phyloP scores from a whole-genome alignment of 2,113 vertebrate genomes.

The Limanda limanda region DNA sequence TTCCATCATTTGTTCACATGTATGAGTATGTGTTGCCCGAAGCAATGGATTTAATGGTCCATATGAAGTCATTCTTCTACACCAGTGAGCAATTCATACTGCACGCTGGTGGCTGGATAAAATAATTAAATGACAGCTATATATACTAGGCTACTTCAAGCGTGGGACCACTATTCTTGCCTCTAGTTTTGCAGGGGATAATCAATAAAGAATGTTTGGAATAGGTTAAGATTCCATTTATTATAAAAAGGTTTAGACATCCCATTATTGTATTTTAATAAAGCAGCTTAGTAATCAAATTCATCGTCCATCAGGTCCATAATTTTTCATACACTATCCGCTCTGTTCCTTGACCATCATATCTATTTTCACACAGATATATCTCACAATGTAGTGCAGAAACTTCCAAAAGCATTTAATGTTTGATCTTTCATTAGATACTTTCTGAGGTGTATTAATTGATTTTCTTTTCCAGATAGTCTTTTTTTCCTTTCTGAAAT shows the following conservation, averaged over 20 bases:
- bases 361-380: too few species aligned
- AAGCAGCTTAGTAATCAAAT: not conserved
- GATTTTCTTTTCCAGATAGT: too few species aligned
- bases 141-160: not conserved
- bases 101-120: not conserved
- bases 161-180: not conserved
- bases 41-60: slow-evolving; percentile 39
- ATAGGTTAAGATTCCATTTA: not conserved
- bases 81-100: not conserved
- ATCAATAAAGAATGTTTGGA: not conserved
- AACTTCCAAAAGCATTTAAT: too few species aligned
- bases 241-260: not conserved
- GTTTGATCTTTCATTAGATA: too few species aligned
- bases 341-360: too few species aligned
- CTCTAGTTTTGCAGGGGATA: not conserved
- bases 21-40: slow-evolving; percentile 22
- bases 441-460: too few species aligned
- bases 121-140: not conserved
- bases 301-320: too few species aligned
- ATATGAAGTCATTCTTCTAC: slow-evolving; percentile 2
- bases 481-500: too few species aligned
- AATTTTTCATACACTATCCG: too few species aligned
- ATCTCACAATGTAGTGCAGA: too few species aligned
- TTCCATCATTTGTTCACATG: slow-evolving; percentile 43
- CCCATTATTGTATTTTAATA: not conserved